Conservation (phyloP, 2,113 vertebrate species). For the Corydoras maculifer region DNA sequence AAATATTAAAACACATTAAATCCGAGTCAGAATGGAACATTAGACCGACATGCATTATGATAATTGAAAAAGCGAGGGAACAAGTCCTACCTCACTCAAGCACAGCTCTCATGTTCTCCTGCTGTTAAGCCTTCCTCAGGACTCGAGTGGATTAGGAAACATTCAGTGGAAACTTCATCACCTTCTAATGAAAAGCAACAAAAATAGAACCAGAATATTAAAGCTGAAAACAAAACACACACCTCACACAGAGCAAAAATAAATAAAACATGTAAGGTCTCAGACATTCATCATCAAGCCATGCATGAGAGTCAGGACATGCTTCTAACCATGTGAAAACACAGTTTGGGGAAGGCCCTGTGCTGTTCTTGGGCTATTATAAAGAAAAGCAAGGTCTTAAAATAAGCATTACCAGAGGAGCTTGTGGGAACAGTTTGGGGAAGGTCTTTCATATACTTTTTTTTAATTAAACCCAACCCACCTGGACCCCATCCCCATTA, state of each 20-base stretch:
- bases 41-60: neutral
- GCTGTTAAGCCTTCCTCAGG: constrained; percentile 9
- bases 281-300: too few species aligned
- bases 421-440: too few species aligned
- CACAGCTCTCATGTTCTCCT: constrained; percentile 33
- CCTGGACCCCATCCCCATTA: too few species aligned
- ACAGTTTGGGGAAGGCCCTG: too few species aligned
- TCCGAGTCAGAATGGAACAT: neutral
- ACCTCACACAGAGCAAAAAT: neutral
- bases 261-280: too few species aligned
- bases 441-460: too few species aligned
- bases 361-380: too few species aligned
- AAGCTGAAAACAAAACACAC: neutral
- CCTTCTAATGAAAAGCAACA: constrained; percentile 1
- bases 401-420: too few species aligned
- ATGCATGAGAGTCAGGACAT: too few species aligned
- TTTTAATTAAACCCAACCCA: too few species aligned
- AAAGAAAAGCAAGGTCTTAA: too few species aligned
- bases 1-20: neutral
- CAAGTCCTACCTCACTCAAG: constrained; percentile 41
- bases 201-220: neutral
- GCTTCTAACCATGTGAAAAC: too few species aligned
- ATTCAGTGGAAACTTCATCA: constrained; percentile 24
- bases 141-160: constrained; percentile 14
- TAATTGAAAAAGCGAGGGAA: neutral